Evolutionary conservation across 2,888 invertebrate genomes (phyloP).

Genomic region (Leptopilina myrica): DNA sequence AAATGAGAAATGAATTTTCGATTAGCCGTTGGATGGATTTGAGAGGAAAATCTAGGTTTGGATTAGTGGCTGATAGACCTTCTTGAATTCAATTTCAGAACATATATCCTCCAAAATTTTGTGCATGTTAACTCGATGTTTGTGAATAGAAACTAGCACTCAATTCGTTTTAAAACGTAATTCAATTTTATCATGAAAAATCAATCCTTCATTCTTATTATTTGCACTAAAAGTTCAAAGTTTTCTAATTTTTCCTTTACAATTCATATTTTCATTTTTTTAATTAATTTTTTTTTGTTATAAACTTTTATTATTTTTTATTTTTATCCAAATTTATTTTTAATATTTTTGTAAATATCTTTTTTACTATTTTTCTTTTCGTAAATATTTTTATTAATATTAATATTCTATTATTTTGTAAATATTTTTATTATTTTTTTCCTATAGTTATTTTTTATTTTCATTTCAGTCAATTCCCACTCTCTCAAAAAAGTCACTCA

Average conservation of each 20-base stretch:
- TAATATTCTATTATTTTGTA: no score
- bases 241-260: background rate
- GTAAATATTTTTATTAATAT: no score
- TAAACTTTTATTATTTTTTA: no score
- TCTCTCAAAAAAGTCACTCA: no score
- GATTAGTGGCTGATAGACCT: conserved; percentile 13
- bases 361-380: no score
- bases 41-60: conserved; percentile 19
- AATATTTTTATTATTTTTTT: no score
- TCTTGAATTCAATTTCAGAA: conserved; percentile 40
- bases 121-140: conserved; percentile 42
- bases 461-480: no score
- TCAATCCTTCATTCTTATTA: background rate
- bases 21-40: conserved; percentile 1
- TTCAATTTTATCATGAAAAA: conserved; percentile 21
- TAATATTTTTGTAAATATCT: no score
- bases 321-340: no score
- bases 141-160: conserved; percentile 42
- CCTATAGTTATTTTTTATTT: no score
- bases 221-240: background rate
- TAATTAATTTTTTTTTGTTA: background rate
- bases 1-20: conserved; percentile 25
- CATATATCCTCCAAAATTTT: conserved; percentile 5
- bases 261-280: no score
- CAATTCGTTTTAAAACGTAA: conserved; percentile 38